Percentiles rank a stretch among this genome's conserved stretches.
phyloP scores from a whole-genome alignment of 2,888 invertebrate genomes.

The Nemurella pictetii region DNA sequence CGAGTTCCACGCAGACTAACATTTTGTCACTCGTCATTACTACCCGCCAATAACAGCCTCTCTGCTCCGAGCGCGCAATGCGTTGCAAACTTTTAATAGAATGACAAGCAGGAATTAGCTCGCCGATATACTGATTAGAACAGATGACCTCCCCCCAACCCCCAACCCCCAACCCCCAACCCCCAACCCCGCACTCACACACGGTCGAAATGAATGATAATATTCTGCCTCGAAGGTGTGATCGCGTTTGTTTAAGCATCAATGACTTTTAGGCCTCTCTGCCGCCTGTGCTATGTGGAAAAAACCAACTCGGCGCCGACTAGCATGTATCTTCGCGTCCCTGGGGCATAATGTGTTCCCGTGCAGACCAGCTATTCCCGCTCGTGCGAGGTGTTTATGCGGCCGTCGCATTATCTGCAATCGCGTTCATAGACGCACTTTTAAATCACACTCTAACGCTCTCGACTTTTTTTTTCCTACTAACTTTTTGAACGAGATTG shows the following conservation, averaged over 20 bases:
- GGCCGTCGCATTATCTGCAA: not conserved
- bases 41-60: not conserved
- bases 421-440: not conserved
- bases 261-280: not conserved
- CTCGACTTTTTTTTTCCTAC: not conserved
- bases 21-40: not conserved
- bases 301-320: not conserved
- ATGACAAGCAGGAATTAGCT: not conserved
- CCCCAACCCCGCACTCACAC: not conserved
- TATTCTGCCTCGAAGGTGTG: not conserved
- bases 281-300: not conserved
- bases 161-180: not conserved
- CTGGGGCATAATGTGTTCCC: not conserved
- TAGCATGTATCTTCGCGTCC: not conserved
- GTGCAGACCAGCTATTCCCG: not conserved
- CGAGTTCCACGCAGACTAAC: not conserved
- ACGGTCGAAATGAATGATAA: not conserved
- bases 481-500: not conserved
- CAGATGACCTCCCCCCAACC: not conserved
- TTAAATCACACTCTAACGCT: not conserved
- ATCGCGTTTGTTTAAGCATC: not conserved
- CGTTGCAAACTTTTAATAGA: not conserved
- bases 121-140: not conserved
- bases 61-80: not conserved
- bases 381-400: not conserved